These are phyloP conservation scores for Chironomus tepperi DNA, from an alignment of 1,140 invertebrate species.

Conservation along the genomic window DNA sequence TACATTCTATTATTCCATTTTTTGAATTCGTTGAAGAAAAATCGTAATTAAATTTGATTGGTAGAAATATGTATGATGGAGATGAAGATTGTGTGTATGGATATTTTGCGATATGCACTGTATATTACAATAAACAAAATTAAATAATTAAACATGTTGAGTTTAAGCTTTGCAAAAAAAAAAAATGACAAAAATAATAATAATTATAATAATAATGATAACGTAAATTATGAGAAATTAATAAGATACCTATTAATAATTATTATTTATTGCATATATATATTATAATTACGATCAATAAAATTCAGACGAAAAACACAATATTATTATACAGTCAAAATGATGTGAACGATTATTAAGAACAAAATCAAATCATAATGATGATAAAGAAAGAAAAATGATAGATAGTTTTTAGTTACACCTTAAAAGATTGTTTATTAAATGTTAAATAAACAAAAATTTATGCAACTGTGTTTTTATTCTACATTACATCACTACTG, in stretches of 20 bases:
- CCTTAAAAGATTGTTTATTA: conserved; percentile 23
- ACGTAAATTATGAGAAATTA: not conserved
- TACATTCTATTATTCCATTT: not conserved
- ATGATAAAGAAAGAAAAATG: not conserved
- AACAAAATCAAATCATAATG: not conserved
- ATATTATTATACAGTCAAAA: not conserved
- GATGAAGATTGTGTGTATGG: not conserved
- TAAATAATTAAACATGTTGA: not conserved
- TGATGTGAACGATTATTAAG: conserved; percentile 16
- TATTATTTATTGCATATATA: not conserved
- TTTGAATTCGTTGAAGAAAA: not conserved
- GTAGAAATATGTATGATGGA: not conserved
- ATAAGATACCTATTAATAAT: not conserved
- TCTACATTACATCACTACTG: not conserved
- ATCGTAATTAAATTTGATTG: not conserved
- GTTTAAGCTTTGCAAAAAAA: conserved; percentile 18
- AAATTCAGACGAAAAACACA: not conserved
- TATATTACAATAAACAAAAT: conserved; percentile 15
- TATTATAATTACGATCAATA: conserved; percentile 1
- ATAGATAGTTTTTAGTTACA: conserved; percentile 23
- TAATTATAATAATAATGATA: not conserved
- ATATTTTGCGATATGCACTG: conserved; percentile 17
- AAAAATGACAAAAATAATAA: not conserved
- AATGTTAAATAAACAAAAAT: conserved; percentile 22
- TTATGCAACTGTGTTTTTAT: not conserved